A percentile compares a stretch with the other conserved stretches of the same genome.
These are phyloP conservation scores for Thaumatotibia leucotreta DNA, from an alignment of 1,140 invertebrate species.

Conservation along the genomic window DNA sequence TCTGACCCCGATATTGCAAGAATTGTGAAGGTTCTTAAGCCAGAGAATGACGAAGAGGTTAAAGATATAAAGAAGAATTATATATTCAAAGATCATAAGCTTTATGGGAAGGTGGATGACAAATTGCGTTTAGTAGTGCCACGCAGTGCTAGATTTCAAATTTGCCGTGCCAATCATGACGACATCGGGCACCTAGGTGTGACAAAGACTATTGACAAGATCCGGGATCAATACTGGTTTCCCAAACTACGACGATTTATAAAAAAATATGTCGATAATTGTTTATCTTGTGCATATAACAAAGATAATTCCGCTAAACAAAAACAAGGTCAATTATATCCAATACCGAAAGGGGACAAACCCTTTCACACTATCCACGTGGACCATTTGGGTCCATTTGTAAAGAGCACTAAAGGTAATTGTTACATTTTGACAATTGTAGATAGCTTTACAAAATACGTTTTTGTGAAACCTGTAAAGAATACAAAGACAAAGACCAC, in stretches of 20 bases:
- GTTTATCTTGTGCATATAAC: neutral
- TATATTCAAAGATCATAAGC: conserved; percentile 20
- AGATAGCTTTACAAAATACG: neutral
- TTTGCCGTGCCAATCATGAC: neutral
- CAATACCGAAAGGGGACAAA: neutral
- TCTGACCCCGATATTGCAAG: conserved; percentile 12
- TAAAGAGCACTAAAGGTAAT: neutral
- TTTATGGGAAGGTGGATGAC: neutral
- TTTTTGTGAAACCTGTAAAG: neutral
- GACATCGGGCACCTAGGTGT: neutral
- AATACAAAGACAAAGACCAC: conserved; percentile 8
- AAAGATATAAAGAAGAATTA: conserved; percentile 28
- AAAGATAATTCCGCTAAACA: neutral
- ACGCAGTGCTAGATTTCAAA: neutral
- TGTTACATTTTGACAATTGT: neutral
- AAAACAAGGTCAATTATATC: neutral
- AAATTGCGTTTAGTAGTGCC: neutral
- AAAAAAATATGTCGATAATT: neutral
- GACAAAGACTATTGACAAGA: neutral
- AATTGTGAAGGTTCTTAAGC: conserved; percentile 24
- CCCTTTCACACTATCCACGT: neutral
- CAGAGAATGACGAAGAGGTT: conserved; percentile 22
- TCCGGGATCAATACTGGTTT: neutral
- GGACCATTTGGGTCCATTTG: neutral
- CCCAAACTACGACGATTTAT: neutral